A percentile compares a stretch with the other conserved stretches of the same genome.
phyloP scores from a whole-genome alignment of 2,113 vertebrate species.

The Cottus gobio region DNA sequence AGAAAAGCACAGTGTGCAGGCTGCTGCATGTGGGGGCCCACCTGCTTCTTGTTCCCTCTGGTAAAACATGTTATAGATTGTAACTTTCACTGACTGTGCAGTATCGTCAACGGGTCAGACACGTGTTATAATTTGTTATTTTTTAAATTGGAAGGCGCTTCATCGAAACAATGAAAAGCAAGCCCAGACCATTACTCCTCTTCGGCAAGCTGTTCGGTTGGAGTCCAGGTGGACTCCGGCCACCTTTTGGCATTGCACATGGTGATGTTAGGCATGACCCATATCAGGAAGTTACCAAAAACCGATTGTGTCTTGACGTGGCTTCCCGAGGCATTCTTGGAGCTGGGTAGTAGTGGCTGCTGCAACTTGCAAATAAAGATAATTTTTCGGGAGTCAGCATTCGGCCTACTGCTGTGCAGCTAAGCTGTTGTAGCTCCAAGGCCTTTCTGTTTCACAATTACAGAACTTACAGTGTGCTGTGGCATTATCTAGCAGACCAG shows the following conservation, averaged over 20 bases:
- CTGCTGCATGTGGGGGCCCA: slow-evolving; percentile 5
- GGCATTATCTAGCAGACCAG: background rate
- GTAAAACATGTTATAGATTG: slow-evolving; percentile 7
- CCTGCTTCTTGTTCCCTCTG: slow-evolving; percentile 22
- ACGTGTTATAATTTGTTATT: background rate
- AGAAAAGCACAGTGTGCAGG: slow-evolving; percentile 44
- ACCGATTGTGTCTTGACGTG: background rate
- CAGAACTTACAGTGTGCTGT: background rate
- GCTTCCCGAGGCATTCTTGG: background rate
- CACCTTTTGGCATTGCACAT: background rate
- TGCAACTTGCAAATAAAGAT: background rate
- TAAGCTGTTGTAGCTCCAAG: background rate
- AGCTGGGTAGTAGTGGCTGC: background rate
- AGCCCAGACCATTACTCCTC: background rate
- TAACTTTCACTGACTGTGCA: slow-evolving; percentile 1
- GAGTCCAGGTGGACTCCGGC: background rate
- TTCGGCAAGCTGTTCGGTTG: no score
- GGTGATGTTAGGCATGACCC: background rate
- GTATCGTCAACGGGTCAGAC: background rate
- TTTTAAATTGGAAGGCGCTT: background rate
- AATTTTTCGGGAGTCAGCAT: background rate
- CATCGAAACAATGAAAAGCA: background rate
- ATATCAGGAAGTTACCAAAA: background rate
- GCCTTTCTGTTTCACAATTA: background rate
- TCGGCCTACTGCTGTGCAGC: background rate